Base-by-base conservation (phyloP, 2,113 vertebrate species). In the Psilopogon haemacephalus region DNA sequence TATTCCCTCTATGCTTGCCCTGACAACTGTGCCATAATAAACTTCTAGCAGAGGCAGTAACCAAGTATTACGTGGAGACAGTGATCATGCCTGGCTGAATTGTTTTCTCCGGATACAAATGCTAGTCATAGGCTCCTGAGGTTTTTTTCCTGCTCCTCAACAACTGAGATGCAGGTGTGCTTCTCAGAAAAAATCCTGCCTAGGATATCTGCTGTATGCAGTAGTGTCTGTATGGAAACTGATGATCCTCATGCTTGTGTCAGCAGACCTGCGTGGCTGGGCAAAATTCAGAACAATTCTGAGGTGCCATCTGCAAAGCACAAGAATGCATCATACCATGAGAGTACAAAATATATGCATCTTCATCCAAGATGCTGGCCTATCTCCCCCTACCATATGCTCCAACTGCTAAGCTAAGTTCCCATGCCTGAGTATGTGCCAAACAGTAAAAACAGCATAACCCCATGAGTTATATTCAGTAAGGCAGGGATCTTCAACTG, bases 331-430 rank as follows among this genome's bases (percentile, higher is more conserved):
- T 92, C 90, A 93, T 93, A 94, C 82, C 93, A 94, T 83, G 89
- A 95, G 92, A 95, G 92, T 95, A 96, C 96, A 94, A 95, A 97
- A 95, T 92, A 89, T 83, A 92, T 92, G 93, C 84, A 59, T 93
- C 92, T 92, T 93, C 88, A 94, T 96, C 94, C 90, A 96, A 95
- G 90, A 94, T 37, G 56, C 93, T 93, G 88, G 90, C 86, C 95
- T 97, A 95, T 95, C 93, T 96, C 75, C 78, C 78, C 71, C 84
- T 93, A 71, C 96, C 95, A 96, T 90, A 96, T 90, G 90, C 71
- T 95, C 80, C 81, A 89, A 89, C 90, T 74, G 90, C 88, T 95
- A 85, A 93, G 92, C 90, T 97, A 93, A 90, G 93, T 96, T 95
- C 88, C 93, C 32, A 15, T 85, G 86, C 84, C 95, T 96, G 95